These are phyloP conservation scores for Buphagus erythrorhynchus DNA, from an alignment of 2,797 vertebrate species.

Conservation along the genomic window DNA sequence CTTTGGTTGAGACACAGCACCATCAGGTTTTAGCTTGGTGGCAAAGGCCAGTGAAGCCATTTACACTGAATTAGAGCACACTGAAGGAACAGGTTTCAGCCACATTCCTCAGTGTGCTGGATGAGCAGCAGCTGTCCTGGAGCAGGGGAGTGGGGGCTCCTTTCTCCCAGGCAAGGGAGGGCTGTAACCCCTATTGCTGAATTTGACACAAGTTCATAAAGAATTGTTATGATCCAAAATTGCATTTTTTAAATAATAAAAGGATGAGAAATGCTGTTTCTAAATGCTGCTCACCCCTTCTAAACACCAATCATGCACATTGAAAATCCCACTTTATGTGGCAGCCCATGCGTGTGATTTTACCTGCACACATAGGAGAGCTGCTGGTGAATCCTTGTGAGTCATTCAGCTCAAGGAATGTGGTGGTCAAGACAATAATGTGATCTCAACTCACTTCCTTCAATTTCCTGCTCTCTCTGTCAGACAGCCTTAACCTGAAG, in stretches of 20 bases:
- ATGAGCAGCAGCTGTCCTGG: neutral
- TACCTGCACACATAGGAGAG: accelerated
- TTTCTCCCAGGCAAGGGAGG: neutral
- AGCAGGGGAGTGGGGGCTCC: neutral
- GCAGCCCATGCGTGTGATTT: neutral
- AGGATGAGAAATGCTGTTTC: neutral
- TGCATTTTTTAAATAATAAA: neutral
- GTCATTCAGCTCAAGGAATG: neutral
- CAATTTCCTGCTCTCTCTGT: neutral
- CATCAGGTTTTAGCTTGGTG: neutral
- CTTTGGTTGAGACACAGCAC: neutral
- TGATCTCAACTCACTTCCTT: neutral
- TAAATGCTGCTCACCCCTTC: neutral
- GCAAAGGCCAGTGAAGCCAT: neutral
- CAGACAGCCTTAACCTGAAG: neutral
- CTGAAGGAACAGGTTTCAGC: neutral
- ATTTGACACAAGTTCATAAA: neutral
- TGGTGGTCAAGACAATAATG: neutral
- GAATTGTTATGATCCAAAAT: neutral
- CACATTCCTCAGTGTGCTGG: neutral
- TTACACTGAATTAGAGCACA: neutral
- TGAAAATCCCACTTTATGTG: neutral
- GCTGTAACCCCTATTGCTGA: neutral
- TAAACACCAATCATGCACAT: accelerated
- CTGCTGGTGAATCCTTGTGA: neutral